A percentile compares a stretch with the other conserved stretches of the same genome.
phyloP scores from a whole-genome alignment of 2,113 vertebrate genomes.

The Petroica traversi region DNA sequence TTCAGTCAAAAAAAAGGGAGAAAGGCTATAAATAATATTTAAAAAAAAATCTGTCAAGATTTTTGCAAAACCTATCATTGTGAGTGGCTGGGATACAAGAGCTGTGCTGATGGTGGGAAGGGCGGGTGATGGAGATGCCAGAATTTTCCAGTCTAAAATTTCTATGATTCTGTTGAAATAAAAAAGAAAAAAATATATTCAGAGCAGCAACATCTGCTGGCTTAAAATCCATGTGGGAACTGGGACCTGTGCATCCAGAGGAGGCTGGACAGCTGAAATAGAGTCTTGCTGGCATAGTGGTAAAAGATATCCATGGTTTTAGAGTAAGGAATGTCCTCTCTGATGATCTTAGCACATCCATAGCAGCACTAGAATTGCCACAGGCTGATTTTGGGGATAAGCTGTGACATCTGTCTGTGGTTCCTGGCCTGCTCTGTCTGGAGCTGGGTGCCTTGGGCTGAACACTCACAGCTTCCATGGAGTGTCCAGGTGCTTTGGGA shows the following conservation, averaged over 20 bases:
- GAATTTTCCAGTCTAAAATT: neutral
- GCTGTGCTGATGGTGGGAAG: neutral
- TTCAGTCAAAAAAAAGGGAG: neutral
- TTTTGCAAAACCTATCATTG: neutral
- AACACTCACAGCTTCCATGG: rapidly evolving
- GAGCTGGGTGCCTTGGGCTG: rapidly evolving
- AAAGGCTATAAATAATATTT: neutral
- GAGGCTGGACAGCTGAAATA: neutral
- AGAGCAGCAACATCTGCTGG: neutral
- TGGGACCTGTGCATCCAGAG: neutral
- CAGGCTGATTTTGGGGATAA: neutral
- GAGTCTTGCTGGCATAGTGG: neutral
- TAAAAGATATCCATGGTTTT: neutral
- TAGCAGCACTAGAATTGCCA: neutral
- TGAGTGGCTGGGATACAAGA: neutral
- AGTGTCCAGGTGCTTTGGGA: neutral
- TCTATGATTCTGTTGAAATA: neutral
- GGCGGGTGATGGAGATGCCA: neutral
- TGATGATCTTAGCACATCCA: neutral
- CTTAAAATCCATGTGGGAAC: neutral
- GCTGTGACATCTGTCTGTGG: rapidly evolving
- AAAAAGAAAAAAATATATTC: neutral
- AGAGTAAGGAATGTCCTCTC: neutral
- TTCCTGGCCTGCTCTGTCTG: neutral
- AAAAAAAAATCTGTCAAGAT: neutral